Base-by-base conservation (phyloP, 2,888 invertebrate species). In the Andrena trimmerana region DNA sequence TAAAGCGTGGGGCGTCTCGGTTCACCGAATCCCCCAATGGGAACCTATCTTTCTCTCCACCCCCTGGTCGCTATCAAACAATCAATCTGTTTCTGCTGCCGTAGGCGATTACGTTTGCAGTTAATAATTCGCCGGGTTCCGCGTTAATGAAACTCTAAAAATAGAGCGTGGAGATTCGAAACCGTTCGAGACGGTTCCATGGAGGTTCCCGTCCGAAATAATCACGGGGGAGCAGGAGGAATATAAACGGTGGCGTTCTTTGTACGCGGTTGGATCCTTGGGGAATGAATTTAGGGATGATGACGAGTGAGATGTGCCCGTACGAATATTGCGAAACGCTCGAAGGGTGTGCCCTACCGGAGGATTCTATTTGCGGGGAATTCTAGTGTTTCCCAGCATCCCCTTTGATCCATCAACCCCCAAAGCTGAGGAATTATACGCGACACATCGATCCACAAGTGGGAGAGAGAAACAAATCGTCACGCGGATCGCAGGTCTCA, bases 401-500 rank as follows among this genome's bases (percentile, higher is more conserved):
- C 42, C 42, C 42, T 42, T 42, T 42, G 42, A 16, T 42, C 42
- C 42, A 42, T 16, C 31, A 1, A 1, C 42, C 42, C 16, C 42
- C 10, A 13, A 50, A 50, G 54, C 10, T 42, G 20, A 5, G 80
- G 60, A 72, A 81, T 72, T 72, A 68, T 20, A 0, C 50, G 65
- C 78, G 86, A 86, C 89, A 84, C 87, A 90, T 90, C 87, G 90
- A 90, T 88, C 85, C 72, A 83, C 85, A 78, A 75, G 66, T 62
- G 76, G 60, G 77, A 72, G 0, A 20, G 52, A 74, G 78, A 80
- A 79, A 62, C 74, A 81, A 87, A 87, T 89, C 88, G 88, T 85
- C 83, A 78, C 77, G 79, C 83, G 83, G 84, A 84, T 87, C 89
- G 84, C 84, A 86, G 86, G 88, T 91, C 88, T 86, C 85, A 88